phyloP scores from a whole-genome alignment of 2,888 invertebrate genomes.

The Sminthurides aquaticus region DNA sequence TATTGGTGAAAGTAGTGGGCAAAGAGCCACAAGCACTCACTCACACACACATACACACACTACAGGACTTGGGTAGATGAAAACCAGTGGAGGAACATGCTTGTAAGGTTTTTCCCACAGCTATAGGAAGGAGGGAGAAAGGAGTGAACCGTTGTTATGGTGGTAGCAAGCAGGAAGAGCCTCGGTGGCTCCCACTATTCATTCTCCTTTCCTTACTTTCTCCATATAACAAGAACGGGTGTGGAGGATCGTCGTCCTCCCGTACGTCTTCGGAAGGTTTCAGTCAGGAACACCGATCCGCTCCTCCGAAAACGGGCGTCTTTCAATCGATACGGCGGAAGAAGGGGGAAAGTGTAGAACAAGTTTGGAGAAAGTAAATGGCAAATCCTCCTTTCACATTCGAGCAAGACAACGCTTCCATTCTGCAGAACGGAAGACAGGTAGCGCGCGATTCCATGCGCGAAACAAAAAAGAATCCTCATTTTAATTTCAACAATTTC shows the following conservation, averaged over 20 bases:
- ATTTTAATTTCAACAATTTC: not conserved
- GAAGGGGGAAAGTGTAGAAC: conserved; percentile 6
- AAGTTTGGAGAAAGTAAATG: not conserved
- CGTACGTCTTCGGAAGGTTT: not conserved
- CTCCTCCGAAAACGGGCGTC: not conserved
- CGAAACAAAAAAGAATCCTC: not conserved
- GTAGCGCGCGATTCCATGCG: too few species aligned
- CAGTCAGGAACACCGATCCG: not conserved
- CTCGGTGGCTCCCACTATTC: too few species aligned
- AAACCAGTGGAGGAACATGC: too few species aligned
- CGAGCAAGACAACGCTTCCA: too few species aligned
- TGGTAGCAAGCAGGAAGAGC: too few species aligned
- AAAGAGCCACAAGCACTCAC: conserved; percentile 2
- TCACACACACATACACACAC: conserved; percentile 5
- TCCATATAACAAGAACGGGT: conserved; percentile 5
- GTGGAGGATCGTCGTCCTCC: conserved; percentile 6
- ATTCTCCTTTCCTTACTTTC: too few species aligned
- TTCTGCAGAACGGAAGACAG: too few species aligned
- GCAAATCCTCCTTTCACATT: not conserved
- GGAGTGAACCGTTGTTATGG: too few species aligned
- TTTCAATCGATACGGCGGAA: conserved; percentile 15
- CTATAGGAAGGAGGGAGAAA: too few species aligned
- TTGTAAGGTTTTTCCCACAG: too few species aligned
- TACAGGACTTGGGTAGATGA: not conserved
- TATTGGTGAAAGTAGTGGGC: not conserved